These are phyloP conservation scores for Pseudopodoces humilis DNA, from an alignment of 2,113 vertebrate genomes.

Conservation along the genomic window DNA sequence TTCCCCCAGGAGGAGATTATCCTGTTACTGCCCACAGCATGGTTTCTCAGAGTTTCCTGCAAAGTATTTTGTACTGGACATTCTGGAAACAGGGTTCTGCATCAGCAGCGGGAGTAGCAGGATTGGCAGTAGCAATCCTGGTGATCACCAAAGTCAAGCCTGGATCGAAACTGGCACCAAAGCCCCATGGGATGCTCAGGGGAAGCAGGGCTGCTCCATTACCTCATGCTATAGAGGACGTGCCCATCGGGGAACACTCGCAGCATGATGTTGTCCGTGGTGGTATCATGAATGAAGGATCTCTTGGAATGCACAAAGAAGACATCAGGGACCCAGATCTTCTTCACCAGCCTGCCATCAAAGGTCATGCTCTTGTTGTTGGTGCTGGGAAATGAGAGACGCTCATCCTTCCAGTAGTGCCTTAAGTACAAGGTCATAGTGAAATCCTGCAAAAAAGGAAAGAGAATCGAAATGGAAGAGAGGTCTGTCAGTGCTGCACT, in stretches of 20 bases:
- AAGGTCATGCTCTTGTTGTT: slow-evolving; percentile 98
- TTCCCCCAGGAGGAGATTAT: neutral
- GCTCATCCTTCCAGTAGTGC: slow-evolving; percentile 95
- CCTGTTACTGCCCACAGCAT: neutral
- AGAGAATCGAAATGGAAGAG: neutral
- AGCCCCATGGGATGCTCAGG: neutral
- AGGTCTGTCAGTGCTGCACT: neutral
- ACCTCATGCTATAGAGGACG: slow-evolving; percentile 96
- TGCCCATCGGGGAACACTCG: slow-evolving; percentile 92
- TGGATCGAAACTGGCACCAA: neutral
- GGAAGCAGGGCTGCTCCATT: neutral
- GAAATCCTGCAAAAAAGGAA: slow-evolving; percentile 82
- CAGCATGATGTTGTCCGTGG: slow-evolving; percentile 95
- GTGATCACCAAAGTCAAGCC: neutral
- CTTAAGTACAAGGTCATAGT: slow-evolving; percentile 96
- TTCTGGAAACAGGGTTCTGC: neutral
- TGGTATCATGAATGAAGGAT: slow-evolving; percentile 93
- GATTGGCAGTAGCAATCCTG: neutral
- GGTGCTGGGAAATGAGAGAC: slow-evolving; percentile 87
- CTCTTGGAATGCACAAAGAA: slow-evolving; percentile 98
- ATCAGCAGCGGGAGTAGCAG: neutral
- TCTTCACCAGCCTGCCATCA: slow-evolving; percentile 90
- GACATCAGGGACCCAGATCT: slow-evolving; percentile 96
- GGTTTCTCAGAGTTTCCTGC: neutral
- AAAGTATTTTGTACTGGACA: neutral